A percentile compares a stretch with the other conserved stretches of the same genome.
Evolutionary conservation across 2,888 invertebrate genomes (phyloP).

Genomic region (Muscina levida): DNA sequence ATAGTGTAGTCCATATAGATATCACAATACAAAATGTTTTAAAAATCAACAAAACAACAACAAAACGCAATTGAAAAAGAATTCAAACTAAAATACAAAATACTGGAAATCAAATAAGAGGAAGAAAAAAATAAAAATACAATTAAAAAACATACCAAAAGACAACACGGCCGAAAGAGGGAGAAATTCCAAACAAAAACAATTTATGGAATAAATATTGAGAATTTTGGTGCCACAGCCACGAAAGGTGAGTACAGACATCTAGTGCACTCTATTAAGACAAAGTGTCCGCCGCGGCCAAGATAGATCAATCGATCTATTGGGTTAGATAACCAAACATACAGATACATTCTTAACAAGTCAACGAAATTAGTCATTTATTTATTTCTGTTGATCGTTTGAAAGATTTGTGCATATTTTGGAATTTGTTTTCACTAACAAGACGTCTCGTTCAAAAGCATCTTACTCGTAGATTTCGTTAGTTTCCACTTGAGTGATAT

Average conservation of each 20-base stretch:
- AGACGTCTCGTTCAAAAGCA: no score
- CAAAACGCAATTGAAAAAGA: no score
- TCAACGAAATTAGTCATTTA: constrained; percentile 16
- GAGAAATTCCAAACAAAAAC: neutral
- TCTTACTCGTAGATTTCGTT: no score
- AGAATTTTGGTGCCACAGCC: neutral
- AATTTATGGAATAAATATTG: neutral
- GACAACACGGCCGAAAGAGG: neutral
- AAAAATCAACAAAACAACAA: neutral
- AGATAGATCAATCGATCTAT: neutral
- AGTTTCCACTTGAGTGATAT: constrained; percentile 12
- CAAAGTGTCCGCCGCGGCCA: neutral
- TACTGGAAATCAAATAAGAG: constrained; percentile 4
- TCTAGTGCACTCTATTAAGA: neutral
- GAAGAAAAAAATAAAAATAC: neutral
- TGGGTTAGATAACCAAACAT: no score
- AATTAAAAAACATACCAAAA: constrained; percentile 4
- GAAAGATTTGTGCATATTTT: constrained; percentile 1
- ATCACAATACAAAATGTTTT: constrained; percentile 2
- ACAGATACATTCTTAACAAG: no score
- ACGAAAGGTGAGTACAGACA: neutral
- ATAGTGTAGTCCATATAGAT: neutral
- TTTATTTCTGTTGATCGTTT: neutral
- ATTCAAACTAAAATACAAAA: constrained; percentile 9
- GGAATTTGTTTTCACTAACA: no score